These are phyloP conservation scores for Sandelia bainsii DNA, from an alignment of 2,797 vertebrate species.

Conservation along the genomic window DNA sequence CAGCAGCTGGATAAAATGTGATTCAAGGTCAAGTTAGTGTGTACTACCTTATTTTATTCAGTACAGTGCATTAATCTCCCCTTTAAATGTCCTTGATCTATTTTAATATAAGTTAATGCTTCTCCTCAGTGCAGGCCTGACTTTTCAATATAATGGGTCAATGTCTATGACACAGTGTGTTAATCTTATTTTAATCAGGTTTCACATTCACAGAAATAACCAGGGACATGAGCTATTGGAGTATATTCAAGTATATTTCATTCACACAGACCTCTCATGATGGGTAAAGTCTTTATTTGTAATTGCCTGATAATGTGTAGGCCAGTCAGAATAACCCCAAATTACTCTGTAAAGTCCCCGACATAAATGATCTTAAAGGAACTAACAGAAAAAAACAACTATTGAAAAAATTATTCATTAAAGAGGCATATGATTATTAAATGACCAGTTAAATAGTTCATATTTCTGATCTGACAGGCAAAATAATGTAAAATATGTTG, in stretches of 20 bases:
- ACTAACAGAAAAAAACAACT: constrained; percentile 7
- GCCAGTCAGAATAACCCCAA: constrained; percentile 42
- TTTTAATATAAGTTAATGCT: constrained; percentile 58
- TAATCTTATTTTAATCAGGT: constrained; percentile 62
- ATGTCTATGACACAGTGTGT: constrained; percentile 42
- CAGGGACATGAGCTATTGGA: constrained; percentile 42
- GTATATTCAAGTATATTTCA: not conserved
- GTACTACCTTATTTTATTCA: constrained; percentile 54
- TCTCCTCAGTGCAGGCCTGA: constrained; percentile 43
- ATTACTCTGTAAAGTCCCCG: constrained; percentile 33
- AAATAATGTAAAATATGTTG: constrained; percentile 57
- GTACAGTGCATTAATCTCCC: constrained; percentile 45
- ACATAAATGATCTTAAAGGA: constrained; percentile 31
- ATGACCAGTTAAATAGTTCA: constrained; percentile 27
- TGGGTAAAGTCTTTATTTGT: constrained; percentile 15
- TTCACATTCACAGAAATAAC: constrained; percentile 57
- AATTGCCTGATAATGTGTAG: constrained; percentile 36
- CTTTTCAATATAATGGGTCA: constrained; percentile 48
- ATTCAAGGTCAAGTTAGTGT: constrained; percentile 68
- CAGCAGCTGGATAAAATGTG: constrained; percentile 45
- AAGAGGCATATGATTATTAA: constrained; percentile 27
- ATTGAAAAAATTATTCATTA: constrained; percentile 32
- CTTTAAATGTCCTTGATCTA: constrained; percentile 63
- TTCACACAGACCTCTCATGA: constrained; percentile 31
- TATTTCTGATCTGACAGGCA: constrained; percentile 36